Evolutionary conservation across 2,113 vertebrate genomes (phyloP), one percentile per base, ranked within the genome.

Genomic region (Burhinus oedicnemus): DNA sequence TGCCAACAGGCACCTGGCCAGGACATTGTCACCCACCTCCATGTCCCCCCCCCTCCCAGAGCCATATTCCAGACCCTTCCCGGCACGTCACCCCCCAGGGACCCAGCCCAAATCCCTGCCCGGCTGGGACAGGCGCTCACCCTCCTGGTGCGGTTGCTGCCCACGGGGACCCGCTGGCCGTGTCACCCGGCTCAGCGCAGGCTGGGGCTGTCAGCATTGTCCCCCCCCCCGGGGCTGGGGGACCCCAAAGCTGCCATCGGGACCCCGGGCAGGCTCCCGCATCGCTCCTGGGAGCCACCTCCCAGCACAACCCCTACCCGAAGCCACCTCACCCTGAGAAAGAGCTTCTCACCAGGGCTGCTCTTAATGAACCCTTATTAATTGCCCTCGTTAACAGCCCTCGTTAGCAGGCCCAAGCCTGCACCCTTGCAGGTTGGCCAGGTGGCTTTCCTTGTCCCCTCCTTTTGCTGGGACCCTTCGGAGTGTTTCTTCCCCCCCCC

Each of bases 171-270:
- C 21, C 5, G 0, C 40, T 29, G n/a, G n/a, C 34, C 21, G 27
- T 13, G 15, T 36, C 57, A 22, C 40, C 34, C 8, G 0, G 82
- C 12, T 57, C 60, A 2, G 15, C 7, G 17, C 15, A 26, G 21
- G 7, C 5, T 61, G 38, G 0, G 3, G 22, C 22, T 36, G 16
- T 11, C 66, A 19, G 8, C 29, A 1, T 10, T 13, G 8, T 25
- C 20, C 36, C 17, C 20, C 36, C 17, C 36, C 36, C 15, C 2
- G 8, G 7, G 21, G 60, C 18, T n/a, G 9, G 20, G 44, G 51
- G 66, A 16, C 40, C 18, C 65, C 27, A 17, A 81, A 32, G 6
- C 1, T 10, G 4, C 26, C 52, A 1, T 1, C 0, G 5, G 27
- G 23, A 8, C 36, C 30, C 40, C 25, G 7, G 14, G 11, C 26